These are phyloP conservation scores for Anastatus disparis DNA, from an alignment of 1,140 invertebrate species.

Conservation along the genomic window DNA sequence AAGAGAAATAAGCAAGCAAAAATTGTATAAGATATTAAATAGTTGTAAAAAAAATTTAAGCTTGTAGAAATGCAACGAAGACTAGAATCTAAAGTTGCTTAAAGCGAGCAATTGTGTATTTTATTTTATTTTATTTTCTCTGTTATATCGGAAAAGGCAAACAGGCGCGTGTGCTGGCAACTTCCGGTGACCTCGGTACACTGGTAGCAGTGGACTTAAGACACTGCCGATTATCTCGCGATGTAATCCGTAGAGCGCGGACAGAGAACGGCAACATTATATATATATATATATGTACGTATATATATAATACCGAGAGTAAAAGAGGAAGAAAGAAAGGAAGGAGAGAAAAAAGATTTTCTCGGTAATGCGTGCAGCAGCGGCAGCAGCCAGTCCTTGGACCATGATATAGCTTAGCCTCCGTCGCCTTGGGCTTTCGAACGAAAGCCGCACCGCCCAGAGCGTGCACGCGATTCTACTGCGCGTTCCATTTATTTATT, in stretches of 20 bases:
- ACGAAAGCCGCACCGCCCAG: constrained; percentile 53
- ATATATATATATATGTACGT: no score
- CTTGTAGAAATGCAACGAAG: no score
- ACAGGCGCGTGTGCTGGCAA: constrained; percentile 30
- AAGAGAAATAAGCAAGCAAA: no score
- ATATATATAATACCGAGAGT: no score
- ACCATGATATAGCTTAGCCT: constrained; percentile 46
- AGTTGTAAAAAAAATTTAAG: no score
- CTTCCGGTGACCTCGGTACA: constrained; percentile 37
- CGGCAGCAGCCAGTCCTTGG: constrained; percentile 62
- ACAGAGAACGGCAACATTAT: no score
- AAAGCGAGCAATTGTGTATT: no score
- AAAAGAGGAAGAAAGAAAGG: constrained; percentile 16
- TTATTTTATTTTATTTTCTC: no score
- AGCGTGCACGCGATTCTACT: constrained; percentile 60
- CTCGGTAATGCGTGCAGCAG: no score
- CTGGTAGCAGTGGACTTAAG: not conserved
- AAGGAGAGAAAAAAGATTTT: constrained; percentile 51
- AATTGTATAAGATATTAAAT: no score
- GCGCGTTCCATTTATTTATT: constrained; percentile 57
- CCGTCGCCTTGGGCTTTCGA: constrained; percentile 58
- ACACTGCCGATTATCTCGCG: not conserved
- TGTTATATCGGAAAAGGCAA: no score
- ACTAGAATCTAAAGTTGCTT: no score
- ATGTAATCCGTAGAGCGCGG: not conserved